Evolutionary conservation across 2,113 vertebrate species (phyloP), one percentile per base, ranked within the genome.

Genomic region (Brachirus orientalis): DNA sequence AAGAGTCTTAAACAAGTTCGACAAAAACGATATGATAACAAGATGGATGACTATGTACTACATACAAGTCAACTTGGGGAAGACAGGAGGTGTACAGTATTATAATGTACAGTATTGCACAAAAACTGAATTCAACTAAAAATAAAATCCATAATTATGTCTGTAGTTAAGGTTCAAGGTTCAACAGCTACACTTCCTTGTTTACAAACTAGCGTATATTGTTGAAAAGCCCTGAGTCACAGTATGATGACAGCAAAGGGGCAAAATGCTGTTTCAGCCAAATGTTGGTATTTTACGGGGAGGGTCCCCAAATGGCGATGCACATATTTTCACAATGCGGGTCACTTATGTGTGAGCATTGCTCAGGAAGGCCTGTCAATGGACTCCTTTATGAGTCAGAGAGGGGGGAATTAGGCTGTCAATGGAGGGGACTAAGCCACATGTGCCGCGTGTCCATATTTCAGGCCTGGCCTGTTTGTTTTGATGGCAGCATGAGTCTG

Each of bases 311-410:
- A 74, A 79, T 38, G 44, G 71, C 70, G 72, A 33, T 69, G 78
- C 86, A 85, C 83, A 90, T 86, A 86, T 80, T 90, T 92, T 85
- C 73, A 86, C 89, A 91, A 87, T 85, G 87, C 86, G 80, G 72
- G 76, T 83, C 77, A 85, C 76, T 86, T 83, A 85, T 88, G 83
- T 88, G 83, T 84, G 83, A 81, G 81, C 72, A 51, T 46, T 67
- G 69, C 85, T 86, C 85, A 88, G 87, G 88, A 90, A 89, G 80
- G 73, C 37, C 79, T 77, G 80, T 94, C 90, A 92, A 92, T 91
- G 85, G 85, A 72, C 33, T 58, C 85, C 85, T 90, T 93, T 91
- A 92, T 92, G 82, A 77, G 50, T 45, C 45, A 7, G 43, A 36
- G 72, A 62, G 51, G 83, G 64, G 83, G 91, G 93, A 88, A 91